Evolutionary conservation across 2,888 invertebrate species (phyloP), one percentile per base, ranked within the genome.

Genomic region (Drosophila infuscata): DNA sequence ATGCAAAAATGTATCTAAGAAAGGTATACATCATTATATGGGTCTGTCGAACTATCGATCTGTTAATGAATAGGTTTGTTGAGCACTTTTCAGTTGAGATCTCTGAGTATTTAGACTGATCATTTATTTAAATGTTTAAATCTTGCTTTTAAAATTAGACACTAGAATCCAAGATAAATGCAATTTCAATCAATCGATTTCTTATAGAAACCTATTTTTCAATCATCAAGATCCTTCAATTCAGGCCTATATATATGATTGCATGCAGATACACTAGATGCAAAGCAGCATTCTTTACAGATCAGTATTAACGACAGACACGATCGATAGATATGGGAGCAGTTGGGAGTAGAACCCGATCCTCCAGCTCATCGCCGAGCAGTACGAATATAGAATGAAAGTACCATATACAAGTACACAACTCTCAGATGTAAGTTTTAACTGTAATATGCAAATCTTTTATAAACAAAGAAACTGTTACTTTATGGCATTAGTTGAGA

Each of bases 401-500:
- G 63, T 69, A 63, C 51, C 46, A 63, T 70, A 82, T 70, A 80
- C 52, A 83, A 83, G 78, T 76, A 86, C 83, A 78, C 74, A 89
- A 81, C 76, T 81, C 74, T 82, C 76, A 81, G 88, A 83, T 35
- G 82, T 88, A 86, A 90, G 90, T 87, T 87, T 87, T 87, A 87
- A 87, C 79, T 86, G 82, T 87, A 83, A 82, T 70, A 82, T 79
- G 76, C 48, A 74, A 80, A 76, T 81, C 79, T 81, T 81, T 79
- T 90, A 80, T 80, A 83, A 72, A 71, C 63, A 86, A 79, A 70
- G 63, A 74, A 89, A 82, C 81, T 86, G 83, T 82, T 82, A 80
- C 76, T 90, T 87, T 83, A 88, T 85, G 78, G 90, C 89, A 85
- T 89, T 76, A 77, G 81, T 74, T 81, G 51, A 72, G 68, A 82